phyloP scores from a whole-genome alignment of 2,797 vertebrate genomes.

The Esox lucius region DNA sequence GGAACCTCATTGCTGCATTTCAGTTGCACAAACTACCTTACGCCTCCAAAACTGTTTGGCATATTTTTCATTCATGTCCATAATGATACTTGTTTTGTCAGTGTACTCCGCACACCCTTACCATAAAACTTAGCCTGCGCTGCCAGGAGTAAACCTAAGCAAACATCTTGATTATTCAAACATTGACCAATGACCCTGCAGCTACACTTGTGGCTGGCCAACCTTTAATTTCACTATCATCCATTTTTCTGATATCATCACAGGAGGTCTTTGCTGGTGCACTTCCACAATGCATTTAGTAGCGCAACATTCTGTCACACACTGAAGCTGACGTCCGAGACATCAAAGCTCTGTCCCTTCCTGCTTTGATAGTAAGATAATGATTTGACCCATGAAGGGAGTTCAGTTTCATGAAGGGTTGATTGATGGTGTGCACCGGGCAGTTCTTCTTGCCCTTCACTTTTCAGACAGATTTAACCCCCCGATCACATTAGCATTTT shows the following conservation, averaged over 20 bases:
- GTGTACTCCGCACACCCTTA: too few relatives aligned
- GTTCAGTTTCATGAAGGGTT: neutral
- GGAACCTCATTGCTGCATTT: too few relatives aligned
- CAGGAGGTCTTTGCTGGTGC: conserved; percentile 1
- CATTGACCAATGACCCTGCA: neutral
- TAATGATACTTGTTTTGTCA: too few relatives aligned
- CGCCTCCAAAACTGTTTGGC: too few relatives aligned
- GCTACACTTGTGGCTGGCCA: neutral
- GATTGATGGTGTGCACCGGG: neutral
- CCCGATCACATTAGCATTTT: neutral
- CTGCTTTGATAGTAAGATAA: neutral
- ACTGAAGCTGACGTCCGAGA: neutral
- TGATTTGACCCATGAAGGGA: neutral
- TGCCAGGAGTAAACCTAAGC: too few relatives aligned
- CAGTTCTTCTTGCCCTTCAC: neutral
- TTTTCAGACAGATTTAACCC: neutral
- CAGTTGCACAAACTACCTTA: too few relatives aligned
- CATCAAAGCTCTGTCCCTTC: too few relatives aligned
- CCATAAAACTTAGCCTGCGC: too few relatives aligned
- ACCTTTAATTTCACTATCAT: conserved; percentile 2
- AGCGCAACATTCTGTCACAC: conserved; percentile 12
- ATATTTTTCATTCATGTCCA: too few relatives aligned
- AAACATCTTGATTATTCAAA: neutral
- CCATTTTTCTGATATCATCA: neutral
- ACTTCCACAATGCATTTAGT: conserved; percentile 28